A percentile compares a stretch with the other conserved stretches of the same genome.
Evolutionary conservation across 1,140 invertebrate genomes (phyloP).

Genomic region (Brachionus rubens): DNA sequence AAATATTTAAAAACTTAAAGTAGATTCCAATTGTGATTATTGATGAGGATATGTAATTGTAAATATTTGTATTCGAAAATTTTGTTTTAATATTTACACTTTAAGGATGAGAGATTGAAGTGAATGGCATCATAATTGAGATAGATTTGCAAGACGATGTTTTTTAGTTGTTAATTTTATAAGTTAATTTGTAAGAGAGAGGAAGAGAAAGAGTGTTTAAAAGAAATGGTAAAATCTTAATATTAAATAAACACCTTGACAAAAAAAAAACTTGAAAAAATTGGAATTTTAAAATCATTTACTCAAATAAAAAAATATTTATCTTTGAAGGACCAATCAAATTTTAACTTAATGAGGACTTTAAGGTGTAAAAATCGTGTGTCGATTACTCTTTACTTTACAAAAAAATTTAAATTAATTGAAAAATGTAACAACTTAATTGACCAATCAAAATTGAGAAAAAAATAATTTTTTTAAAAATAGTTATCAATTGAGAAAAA

Average conservation of each 20-base stretch:
- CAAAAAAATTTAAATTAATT: no score
- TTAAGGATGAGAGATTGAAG: slow-evolving; percentile 7
- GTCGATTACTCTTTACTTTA: no score
- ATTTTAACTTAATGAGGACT: no score
- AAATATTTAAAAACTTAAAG: slow-evolving; percentile 12
- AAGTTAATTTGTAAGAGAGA: slow-evolving; percentile 4
- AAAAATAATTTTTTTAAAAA: no score
- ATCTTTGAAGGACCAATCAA: no score
- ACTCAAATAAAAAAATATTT: slow-evolving; percentile 42
- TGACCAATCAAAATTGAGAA: no score
- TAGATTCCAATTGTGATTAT: slow-evolving; percentile 6
- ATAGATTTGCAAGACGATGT: background rate
- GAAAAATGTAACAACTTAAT: no score
- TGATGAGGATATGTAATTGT: background rate
- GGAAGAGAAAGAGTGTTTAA: background rate
- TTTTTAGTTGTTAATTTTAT: slow-evolving; percentile 13
- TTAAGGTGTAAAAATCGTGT: no score
- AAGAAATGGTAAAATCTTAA: slow-evolving; percentile 31
- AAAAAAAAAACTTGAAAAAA: background rate
- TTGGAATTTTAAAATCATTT: slow-evolving; percentile 41
- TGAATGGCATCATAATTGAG: slow-evolving; percentile 33
- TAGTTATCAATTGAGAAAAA: no score
- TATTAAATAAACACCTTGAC: slow-evolving; percentile 35
- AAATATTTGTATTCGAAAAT: slow-evolving; percentile 32
- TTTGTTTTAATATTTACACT: slow-evolving; percentile 24